phyloP scores from a whole-genome alignment of 1,140 invertebrate genomes.

The Caerostris darwini region DNA sequence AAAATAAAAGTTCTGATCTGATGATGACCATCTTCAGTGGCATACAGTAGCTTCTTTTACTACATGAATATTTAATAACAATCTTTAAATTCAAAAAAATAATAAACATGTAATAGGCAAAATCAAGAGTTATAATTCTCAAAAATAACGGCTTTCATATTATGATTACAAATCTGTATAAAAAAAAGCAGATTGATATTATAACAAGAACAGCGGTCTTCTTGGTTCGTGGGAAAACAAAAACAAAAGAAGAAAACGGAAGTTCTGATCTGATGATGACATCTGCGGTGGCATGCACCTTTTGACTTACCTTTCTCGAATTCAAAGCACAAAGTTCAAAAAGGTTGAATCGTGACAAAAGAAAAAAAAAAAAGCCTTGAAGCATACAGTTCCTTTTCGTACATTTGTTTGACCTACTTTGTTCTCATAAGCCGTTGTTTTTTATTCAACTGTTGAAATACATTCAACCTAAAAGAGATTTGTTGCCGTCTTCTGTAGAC shows the following conservation, averaged over 20 bases:
- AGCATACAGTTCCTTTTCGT: conserved; percentile 9
- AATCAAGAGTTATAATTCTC: too few relatives aligned
- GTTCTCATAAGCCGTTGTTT: not conserved
- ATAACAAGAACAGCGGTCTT: not conserved
- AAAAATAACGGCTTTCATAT: too few relatives aligned
- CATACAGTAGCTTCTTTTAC: not conserved
- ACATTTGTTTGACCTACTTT: conserved; percentile 64
- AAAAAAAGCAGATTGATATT: not conserved
- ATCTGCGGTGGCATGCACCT: not conserved
- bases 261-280: not conserved
- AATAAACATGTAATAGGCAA: too few relatives aligned
- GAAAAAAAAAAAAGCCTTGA: conserved; percentile 15
- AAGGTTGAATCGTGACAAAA: conserved; percentile 39
- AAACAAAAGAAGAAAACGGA: not conserved
- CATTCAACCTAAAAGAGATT: conserved; percentile 21
- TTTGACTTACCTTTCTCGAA: conserved; percentile 10
- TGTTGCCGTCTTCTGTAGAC: conserved; percentile 15
- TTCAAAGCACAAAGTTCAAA: conserved; percentile 14
- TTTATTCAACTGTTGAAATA: conserved; percentile 56
- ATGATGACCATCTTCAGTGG: not conserved
- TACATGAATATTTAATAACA: too few relatives aligned
- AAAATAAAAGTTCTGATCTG: not conserved
- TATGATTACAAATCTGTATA: too few relatives aligned
- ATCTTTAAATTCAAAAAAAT: too few relatives aligned
- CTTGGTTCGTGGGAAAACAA: not conserved